Evolutionary conservation across 2,888 invertebrate genomes (phyloP).

Genomic region (Watsonalla binaria): DNA sequence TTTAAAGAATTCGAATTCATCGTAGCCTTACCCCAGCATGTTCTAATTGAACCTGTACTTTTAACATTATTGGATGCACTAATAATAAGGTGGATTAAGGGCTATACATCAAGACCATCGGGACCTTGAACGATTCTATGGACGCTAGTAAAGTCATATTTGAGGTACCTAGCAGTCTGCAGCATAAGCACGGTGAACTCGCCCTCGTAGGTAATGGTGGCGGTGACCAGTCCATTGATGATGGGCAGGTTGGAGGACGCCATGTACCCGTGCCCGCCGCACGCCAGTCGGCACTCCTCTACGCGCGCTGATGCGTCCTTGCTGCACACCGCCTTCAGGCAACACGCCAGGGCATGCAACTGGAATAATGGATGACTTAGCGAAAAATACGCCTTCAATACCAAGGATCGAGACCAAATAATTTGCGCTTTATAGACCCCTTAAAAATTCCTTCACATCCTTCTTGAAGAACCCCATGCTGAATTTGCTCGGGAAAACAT

Average conservation of each 20-base stretch:
- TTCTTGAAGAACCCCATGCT: too few relatives aligned
- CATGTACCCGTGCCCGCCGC: conserved; percentile 97
- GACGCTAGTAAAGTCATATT: background rate
- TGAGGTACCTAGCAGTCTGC: conserved; percentile 86
- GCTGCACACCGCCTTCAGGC: conserved; percentile 91
- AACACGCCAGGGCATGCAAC: conserved; percentile 94
- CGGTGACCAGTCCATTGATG: conserved; percentile 88
- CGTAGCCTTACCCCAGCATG: too few relatives aligned
- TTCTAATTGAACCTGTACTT: background rate
- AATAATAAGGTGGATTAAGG: too few relatives aligned
- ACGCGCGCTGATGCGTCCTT: conserved; percentile 84
- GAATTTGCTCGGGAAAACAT: background rate
- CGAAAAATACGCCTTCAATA: too few relatives aligned
- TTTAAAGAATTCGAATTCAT: background rate
- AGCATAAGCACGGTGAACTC: conserved; percentile 95
- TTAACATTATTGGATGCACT: background rate
- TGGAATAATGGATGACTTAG: conserved; percentile 36
- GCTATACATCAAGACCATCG: too few relatives aligned
- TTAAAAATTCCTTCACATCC: background rate
- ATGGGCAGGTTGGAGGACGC: conserved; percentile 89
- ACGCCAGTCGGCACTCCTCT: conserved; percentile 89
- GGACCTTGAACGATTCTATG: too few relatives aligned
- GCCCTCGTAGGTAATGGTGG: conserved; percentile 95
- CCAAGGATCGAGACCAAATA: background rate
- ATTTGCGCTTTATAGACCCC: background rate